These are phyloP conservation scores for Chinchilla lanigera DNA, from an alignment of 2,113 vertebrate genomes.

Conservation along the genomic window DNA sequence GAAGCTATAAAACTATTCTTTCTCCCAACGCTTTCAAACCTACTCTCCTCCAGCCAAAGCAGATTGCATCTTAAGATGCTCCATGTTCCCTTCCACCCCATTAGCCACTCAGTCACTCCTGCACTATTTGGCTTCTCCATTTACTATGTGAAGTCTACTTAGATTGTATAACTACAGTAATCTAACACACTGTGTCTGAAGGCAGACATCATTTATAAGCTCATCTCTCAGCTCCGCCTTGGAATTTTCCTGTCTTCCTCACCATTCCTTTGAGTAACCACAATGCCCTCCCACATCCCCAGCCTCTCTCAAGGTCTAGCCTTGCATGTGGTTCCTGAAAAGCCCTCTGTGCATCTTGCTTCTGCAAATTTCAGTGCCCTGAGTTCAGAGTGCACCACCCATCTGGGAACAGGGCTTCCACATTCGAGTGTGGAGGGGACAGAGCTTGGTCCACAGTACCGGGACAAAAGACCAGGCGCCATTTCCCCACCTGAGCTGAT, in stretches of 20 bases:
- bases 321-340: background rate
- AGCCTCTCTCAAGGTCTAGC: background rate
- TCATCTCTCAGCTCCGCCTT: background rate
- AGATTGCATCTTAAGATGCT: background rate
- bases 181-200: background rate
- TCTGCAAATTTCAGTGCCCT: background rate
- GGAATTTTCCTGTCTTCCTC: too few relatives aligned
- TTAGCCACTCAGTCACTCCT: background rate
- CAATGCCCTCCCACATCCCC: background rate
- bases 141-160: constrained; percentile 10
- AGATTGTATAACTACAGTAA: background rate
- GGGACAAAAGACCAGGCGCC: background rate
- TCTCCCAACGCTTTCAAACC: background rate
- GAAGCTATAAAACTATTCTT: background rate
- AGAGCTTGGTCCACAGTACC: background rate
- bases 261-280: background rate
- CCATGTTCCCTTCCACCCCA: background rate
- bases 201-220: background rate
- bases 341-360: background rate
- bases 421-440: background rate
- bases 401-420: too few relatives aligned
- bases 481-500: background rate
- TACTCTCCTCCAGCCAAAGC: background rate
- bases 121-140: background rate
- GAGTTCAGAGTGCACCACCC: background rate